phyloP scores from a whole-genome alignment of 2,888 invertebrate genomes.

The Capitulum mitella region DNA sequence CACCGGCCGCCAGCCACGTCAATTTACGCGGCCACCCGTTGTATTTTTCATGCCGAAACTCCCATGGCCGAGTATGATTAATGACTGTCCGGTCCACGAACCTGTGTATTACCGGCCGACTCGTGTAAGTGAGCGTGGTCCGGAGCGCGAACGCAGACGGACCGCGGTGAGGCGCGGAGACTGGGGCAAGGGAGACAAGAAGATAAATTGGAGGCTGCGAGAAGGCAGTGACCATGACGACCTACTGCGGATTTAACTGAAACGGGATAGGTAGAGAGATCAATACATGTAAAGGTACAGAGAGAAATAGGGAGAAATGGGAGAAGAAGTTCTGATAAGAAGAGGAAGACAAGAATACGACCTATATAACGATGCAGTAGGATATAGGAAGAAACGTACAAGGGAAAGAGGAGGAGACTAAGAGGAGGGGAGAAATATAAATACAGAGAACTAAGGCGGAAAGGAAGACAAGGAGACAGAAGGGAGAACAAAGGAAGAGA shows the following conservation, averaged over 20 bases:
- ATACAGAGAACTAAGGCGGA: slow-evolving; percentile 21
- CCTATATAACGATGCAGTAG: no score
- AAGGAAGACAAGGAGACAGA: background rate
- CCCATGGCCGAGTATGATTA: slow-evolving; percentile 10
- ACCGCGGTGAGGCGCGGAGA: no score
- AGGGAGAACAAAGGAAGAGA: background rate
- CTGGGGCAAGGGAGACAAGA: no score
- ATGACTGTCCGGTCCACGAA: background rate
- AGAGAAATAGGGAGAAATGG: slow-evolving; percentile 14
- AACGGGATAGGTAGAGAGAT: slow-evolving; percentile 4
- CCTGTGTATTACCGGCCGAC: background rate
- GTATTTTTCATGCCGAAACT: slow-evolving; percentile 6
- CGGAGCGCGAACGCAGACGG: background rate
- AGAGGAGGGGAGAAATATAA: slow-evolving; percentile 28
- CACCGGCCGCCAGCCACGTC: background rate
- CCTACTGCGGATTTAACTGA: background rate
- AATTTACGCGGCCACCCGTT: background rate
- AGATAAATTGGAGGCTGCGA: background rate
- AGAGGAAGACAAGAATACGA: no score
- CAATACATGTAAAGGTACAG: no score
- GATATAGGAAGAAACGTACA: no score
- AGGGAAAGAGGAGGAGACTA: slow-evolving; percentile 30
- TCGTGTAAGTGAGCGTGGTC: background rate
- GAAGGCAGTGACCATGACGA: slow-evolving; percentile 9
- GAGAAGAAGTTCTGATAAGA: no score